Percentiles rank a stretch among this genome's conserved stretches.
These are phyloP conservation scores for Dendronephthya gigantea DNA, from an alignment of 64 coral and sea anemone species.

Conservation along the genomic window DNA sequence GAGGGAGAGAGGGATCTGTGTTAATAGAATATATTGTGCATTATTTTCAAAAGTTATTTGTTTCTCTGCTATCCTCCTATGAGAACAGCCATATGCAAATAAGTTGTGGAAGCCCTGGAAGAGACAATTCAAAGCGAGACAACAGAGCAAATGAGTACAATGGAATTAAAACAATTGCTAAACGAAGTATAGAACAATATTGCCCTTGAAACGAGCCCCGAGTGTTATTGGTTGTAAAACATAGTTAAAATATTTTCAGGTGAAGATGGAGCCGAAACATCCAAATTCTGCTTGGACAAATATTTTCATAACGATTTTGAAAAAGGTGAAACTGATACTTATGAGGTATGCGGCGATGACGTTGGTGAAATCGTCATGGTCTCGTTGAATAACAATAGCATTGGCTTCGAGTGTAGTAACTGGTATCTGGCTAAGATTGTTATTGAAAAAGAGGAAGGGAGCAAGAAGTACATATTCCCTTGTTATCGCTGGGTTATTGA, in stretches of 20 bases:
- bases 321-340: neutral
- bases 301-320: neutral
- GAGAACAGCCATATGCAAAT: too few species aligned
- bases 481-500: constrained; percentile 43
- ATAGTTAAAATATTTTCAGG: neutral
- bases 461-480: constrained; percentile 22
- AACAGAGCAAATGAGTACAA: too few species aligned
- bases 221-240: neutral
- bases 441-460: neutral
- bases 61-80: too few species aligned
- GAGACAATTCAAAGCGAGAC: too few species aligned
- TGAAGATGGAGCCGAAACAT: neutral
- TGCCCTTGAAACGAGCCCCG: too few species aligned
- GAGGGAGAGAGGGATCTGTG: too few species aligned
- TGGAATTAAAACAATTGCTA: too few species aligned
- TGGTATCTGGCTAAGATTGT: neutral
- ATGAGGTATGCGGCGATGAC: neutral
- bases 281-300: neutral
- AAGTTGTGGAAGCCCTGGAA: too few species aligned
- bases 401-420: neutral
- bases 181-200: too few species aligned
- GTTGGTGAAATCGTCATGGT: neutral
- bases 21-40: too few species aligned
- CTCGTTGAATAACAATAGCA: neutral
- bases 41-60: too few species aligned